Percentiles rank a stretch among this genome's conserved stretches.
These are phyloP conservation scores for Dynastes maya DNA, from an alignment of 2,888 invertebrate species.

Conservation along the genomic window DNA sequence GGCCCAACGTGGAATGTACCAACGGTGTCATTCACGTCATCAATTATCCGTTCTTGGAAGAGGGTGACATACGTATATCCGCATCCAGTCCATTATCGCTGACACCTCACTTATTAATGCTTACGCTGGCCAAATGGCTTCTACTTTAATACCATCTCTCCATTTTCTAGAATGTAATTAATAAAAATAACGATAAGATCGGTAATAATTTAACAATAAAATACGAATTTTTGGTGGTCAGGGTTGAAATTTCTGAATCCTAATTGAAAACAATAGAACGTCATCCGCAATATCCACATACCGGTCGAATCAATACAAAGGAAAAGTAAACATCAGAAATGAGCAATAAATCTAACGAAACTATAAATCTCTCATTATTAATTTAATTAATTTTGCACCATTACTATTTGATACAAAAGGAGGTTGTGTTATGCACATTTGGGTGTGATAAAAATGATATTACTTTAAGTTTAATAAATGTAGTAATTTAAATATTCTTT, in stretches of 20 bases:
- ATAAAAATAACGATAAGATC: conserved; percentile 34
- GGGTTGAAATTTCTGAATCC: conserved; percentile 43
- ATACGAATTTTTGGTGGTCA: conserved; percentile 46
- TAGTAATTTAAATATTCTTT: neutral
- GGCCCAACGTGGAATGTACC: conserved; percentile 95
- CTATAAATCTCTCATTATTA: neutral
- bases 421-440: conserved; percentile 9
- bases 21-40: conserved; percentile 97
- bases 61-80: conserved; percentile 86
- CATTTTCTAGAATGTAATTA: conserved; percentile 46
- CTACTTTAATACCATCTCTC: conserved; percentile 62
- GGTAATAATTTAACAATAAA: conserved; percentile 38
- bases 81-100: conserved; percentile 64
- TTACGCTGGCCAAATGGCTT: conserved; percentile 69
- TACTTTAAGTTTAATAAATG: neutral
- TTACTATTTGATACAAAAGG: neutral
- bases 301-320: too few species aligned
- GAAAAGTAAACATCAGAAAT: conserved; percentile 3
- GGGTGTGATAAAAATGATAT: conserved; percentile 7
- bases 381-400: neutral
- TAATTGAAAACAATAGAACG: neutral
- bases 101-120: conserved; percentile 68
- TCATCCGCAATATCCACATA: neutral
- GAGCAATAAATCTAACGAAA: conserved; percentile 32
- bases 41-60: conserved; percentile 87